A percentile compares a stretch with the other conserved stretches of the same genome.
Conservation (phyloP, 37 sponge, comb jelly and placozoan species). For the Tethya wilhelma region DNA sequence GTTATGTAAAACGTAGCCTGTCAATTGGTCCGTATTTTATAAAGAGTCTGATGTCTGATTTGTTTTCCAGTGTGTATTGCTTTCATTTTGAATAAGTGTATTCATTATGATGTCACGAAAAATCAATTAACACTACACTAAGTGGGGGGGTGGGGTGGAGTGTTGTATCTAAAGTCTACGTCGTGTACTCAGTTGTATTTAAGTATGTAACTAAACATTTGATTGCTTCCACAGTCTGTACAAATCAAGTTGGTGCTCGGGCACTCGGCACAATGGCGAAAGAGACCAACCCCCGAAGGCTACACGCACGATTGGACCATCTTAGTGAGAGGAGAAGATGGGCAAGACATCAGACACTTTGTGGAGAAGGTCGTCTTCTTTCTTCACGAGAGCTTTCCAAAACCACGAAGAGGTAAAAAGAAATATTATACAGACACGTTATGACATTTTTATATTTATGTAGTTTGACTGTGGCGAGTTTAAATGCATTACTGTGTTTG, state of each 20-base stretch:
- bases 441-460: not conserved
- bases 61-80: too few species aligned
- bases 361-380: constrained; percentile 96
- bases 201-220: not conserved
- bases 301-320: constrained; percentile 98
- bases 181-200: not conserved
- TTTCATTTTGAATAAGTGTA: too few species aligned
- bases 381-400: constrained; percentile 92
- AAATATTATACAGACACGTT: not conserved
- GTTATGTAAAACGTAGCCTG: too few species aligned
- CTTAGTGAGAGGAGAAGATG: constrained; percentile 90
- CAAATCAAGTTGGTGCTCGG: constrained; percentile 94
- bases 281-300: constrained; percentile 87
- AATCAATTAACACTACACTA: too few species aligned
- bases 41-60: too few species aligned
- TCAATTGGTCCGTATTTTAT: too few species aligned
- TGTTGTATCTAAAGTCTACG: too few species aligned
- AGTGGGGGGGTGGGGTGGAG: too few species aligned
- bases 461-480: not conserved
- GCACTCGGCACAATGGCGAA: constrained; percentile 91
- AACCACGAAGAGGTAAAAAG: constrained; percentile 94
- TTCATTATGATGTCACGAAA: too few species aligned
- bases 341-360: constrained; percentile 85
- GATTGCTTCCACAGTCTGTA: constrained; percentile 36
- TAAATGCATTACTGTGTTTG: not conserved